These are phyloP conservation scores for Streblospio benedicti DNA, from an alignment of 1,140 invertebrate genomes.

Conservation along the genomic window DNA sequence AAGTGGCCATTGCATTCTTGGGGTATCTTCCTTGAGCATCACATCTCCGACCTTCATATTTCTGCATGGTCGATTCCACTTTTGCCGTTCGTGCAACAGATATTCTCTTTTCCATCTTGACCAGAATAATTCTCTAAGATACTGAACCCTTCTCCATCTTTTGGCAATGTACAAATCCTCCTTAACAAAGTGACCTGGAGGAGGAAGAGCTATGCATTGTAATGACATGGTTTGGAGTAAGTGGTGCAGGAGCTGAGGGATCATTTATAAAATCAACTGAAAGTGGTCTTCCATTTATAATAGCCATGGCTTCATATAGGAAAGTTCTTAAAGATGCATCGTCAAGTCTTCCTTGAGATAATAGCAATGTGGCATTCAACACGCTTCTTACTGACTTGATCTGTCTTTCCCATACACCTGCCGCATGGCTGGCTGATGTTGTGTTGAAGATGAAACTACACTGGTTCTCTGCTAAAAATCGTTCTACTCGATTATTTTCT, in stretches of 20 bases:
- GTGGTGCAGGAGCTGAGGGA: conserved; percentile 11
- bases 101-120: conserved; percentile 20
- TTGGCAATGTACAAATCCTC: conserved; percentile 8
- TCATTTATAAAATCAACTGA: conserved; percentile 16
- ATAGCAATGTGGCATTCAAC: conserved; percentile 21
- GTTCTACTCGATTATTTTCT: background rate
- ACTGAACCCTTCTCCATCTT: conserved; percentile 22
- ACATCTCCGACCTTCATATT: conserved; percentile 10
- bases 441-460: conserved; percentile 11
- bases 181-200: conserved; percentile 5
- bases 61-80: conserved; percentile 14
- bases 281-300: conserved; percentile 18
- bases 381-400: conserved; percentile 23
- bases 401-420: conserved; percentile 26
- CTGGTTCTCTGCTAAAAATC: conserved; percentile 4
- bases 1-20: conserved; percentile 6
- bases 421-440: conserved; percentile 12
- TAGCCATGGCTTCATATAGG: conserved; percentile 24
- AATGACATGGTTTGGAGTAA: conserved; percentile 19
- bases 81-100: conserved; percentile 15
- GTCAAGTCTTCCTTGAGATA: background rate
- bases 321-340: conserved; percentile 15
- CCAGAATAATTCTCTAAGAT: conserved; percentile 23
- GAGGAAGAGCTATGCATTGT: conserved; percentile 7
- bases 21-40: conserved; percentile 3